Percentiles rank a stretch among this genome's conserved stretches.
Evolutionary conservation across 1,140 invertebrate genomes (phyloP).

Genomic region (Apis cerana): DNA sequence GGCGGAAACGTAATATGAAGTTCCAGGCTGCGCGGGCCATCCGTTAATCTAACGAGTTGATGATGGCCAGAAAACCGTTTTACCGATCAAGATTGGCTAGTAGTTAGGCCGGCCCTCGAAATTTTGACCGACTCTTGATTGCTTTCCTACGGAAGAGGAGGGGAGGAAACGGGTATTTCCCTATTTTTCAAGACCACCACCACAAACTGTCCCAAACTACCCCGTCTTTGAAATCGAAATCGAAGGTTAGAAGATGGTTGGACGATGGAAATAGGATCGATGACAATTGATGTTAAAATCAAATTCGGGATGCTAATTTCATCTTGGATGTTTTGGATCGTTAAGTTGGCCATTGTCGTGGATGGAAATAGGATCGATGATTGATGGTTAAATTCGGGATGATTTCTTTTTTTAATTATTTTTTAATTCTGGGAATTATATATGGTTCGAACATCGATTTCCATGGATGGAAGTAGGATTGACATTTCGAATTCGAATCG

Average conservation of each 20-base stretch:
- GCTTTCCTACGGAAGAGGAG: not conserved
- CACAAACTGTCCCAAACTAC: not conserved
- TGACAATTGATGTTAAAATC: no score
- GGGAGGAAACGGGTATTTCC: not conserved
- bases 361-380: no score
- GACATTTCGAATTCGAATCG: no score
- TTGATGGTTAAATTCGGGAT: no score
- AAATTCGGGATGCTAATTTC: no score
- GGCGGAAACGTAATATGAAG: constrained; percentile 63
- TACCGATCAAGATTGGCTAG: constrained; percentile 48
- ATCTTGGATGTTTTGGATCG: no score
- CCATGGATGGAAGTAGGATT: no score
- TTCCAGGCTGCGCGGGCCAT: constrained; percentile 31
- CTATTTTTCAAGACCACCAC: not conserved
- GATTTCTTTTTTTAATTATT: no score
- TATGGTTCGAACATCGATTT: no score
- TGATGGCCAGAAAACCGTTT: constrained; percentile 42
- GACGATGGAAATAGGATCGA: not conserved
- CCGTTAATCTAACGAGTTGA: constrained; percentile 53
- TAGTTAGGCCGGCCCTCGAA: constrained; percentile 20
- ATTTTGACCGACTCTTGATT: constrained; percentile 32
- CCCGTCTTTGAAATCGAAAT: constrained; percentile 20
- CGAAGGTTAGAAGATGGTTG: not conserved
- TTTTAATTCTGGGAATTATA: no score
- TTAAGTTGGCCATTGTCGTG: no score